Evolutionary conservation across 2,888 invertebrate genomes (phyloP), one percentile per base, ranked within the genome.

Genomic region (Ennomos erosarius): DNA sequence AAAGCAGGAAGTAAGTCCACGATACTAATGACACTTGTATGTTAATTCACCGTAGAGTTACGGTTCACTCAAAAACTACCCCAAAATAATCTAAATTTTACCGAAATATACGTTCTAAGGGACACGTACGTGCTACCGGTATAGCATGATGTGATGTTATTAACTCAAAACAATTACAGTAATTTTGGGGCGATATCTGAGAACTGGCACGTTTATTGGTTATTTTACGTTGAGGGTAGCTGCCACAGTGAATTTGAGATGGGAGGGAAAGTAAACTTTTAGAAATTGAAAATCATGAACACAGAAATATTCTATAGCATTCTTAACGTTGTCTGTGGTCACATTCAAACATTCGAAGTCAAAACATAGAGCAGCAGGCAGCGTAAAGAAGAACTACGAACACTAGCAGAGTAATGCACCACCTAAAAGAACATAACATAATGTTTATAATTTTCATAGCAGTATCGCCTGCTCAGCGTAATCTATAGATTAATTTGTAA

Each of bases 131-230:
- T n/a, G 8, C 33, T 36, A 37, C 34, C 12, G 33, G n/a, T 40
- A 44, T 85, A 51, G 84, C 86, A 79, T 87, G 86, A 67, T 73
- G 68, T 64, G 57, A 59, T 62, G 76, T 79, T 81, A 83, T 88
- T 85, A 88, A 81, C 78, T 75, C 70, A 73, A 74, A 84, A 80
- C 85, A 81, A 87, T 87, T 87, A 85, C 77, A 74, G 82, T 85
- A 84, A 88, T 86, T 85, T 82, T 81, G 84, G 73, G 71, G 73
- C 79, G 70, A 78, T 84, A 87, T 85, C 77, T 74, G 75, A 81
- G 82, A 81, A 82, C 71, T 74, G 71, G 54, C 70, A 68, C 73
- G 74, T 75, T 83, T 82, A 85, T 86, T 77, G 80, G 78, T 76
- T 77, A 79, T 81, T 78, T 76, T 74, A 26, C 73, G 73, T 72